A percentile compares a stretch with the other conserved stretches of the same genome.
Conservation (phyloP, 2,888 invertebrate species). For the Meloe dianella region DNA sequence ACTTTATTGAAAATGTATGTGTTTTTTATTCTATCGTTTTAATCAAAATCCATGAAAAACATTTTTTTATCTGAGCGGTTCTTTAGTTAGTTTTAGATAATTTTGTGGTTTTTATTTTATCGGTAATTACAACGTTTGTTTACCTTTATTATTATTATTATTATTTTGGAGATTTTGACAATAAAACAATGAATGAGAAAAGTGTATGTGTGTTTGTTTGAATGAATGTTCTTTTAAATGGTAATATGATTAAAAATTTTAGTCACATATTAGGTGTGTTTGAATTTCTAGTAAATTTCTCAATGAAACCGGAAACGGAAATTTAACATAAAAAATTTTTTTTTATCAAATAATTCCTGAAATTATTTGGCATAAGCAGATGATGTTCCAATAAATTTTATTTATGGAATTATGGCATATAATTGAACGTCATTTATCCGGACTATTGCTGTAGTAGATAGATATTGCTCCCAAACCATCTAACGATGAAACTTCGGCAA, state of each 20-base stretch:
- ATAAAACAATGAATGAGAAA: too few species aligned
- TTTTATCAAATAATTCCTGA: too few species aligned
- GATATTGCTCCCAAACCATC: too few species aligned
- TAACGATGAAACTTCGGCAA: too few species aligned
- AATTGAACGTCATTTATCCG: too few species aligned
- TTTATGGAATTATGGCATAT: too few species aligned
- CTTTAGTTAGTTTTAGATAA: not conserved
- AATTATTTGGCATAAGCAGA: too few species aligned
- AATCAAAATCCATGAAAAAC: not conserved
- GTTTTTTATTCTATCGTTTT: not conserved
- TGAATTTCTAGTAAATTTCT: not conserved
- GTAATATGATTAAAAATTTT: not conserved
- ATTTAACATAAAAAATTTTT: not conserved
- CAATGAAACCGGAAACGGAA: conserved; percentile 6
- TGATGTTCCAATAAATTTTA: too few species aligned
- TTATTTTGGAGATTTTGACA: too few species aligned
- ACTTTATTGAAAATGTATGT: not conserved
- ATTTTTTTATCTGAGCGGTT: not conserved
- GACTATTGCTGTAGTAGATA: too few species aligned
- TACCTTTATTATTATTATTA: too few species aligned
- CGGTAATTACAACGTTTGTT: too few species aligned
- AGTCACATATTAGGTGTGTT: conserved; percentile 5
- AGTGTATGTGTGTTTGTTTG: not conserved
- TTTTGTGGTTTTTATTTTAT: not conserved
- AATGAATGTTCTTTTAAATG: not conserved